Base-by-base conservation (phyloP, 2,888 invertebrate species). In the Ypsolopha scabrella region DNA sequence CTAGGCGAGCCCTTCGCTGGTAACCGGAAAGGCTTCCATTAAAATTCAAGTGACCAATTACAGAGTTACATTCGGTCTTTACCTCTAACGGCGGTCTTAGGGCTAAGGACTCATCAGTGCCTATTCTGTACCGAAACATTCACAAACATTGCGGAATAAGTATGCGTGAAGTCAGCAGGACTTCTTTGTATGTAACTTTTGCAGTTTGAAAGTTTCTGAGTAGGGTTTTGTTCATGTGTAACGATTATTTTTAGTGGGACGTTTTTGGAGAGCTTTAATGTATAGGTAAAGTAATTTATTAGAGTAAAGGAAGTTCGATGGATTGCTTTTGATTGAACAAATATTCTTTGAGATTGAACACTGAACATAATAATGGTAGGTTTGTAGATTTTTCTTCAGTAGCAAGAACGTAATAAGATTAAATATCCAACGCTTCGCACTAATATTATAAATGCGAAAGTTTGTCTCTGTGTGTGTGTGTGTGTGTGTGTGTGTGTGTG, bases 41-140 rank as follows among this genome's bases (percentile, higher is more conserved):
- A 73, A 75, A 80, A 78, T 68, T 78, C 68, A 79, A 85, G 79
- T 76, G 76, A 79, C 76, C 80, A 81, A 85, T 85, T 85, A 82
- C 64, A 63, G 60, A 65, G 70, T 71, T 67, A 74, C 71, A 68
- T 65, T 68, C 65, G 65, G 70, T 68, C 69, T 68, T 68, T 68
- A 67, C 67, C 62, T 70, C 68, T 69, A 62, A 57, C 58, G 59
- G 54, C 62, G 50, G 11, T 64, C 61, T 67, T 62, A 13, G 8
- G 11, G 13, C 8, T 13, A 57, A 73, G 70, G 55, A 59, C 64
- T 58, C 68, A 70, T 61, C 55, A n/a, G n/a, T n/a, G n/a, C 62
- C 55, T 53, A 59, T 66, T 58, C 62, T 67, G 67, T 70, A 59
- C 52, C 48, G 54, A 57, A 70, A 72, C 69, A 70, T 81, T 77